phyloP scores from a whole-genome alignment of 2,888 invertebrate genomes.

The Icerya purchasi region DNA sequence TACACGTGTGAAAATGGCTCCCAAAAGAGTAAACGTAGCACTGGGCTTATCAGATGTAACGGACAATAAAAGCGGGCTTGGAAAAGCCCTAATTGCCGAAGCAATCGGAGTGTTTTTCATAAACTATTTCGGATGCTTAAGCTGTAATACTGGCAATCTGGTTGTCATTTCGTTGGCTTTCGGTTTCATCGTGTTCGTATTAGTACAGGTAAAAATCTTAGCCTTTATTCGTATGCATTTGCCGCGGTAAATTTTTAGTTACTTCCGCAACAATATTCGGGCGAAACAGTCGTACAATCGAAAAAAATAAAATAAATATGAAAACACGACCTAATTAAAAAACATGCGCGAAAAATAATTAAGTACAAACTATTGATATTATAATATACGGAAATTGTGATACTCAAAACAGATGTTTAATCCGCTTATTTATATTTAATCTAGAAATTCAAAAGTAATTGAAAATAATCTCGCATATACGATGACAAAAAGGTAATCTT shows the following conservation, averaged over 20 bases:
- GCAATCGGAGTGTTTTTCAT: conserved; percentile 67
- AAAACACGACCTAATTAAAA: too few relatives aligned
- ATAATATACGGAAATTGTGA: too few relatives aligned
- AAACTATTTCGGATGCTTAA: conserved; percentile 75
- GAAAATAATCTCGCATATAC: background rate
- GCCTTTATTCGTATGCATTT: too few relatives aligned
- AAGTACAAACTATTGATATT: too few relatives aligned
- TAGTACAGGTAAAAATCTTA: conserved; percentile 47
- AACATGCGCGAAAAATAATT: too few relatives aligned
- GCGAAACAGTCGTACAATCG: too few relatives aligned
- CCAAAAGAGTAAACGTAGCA: conserved; percentile 1
- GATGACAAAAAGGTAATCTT: background rate
- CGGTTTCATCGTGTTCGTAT: conserved; percentile 62
- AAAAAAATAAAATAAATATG: too few relatives aligned
- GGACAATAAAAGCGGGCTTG: conserved; percentile 28
- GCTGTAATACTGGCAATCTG: conserved; percentile 34
- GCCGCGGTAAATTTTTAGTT: too few relatives aligned
- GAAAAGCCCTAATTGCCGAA: conserved; percentile 66
- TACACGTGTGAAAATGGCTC: conserved; percentile 6
- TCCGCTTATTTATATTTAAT: too few relatives aligned
- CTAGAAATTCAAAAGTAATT: background rate
- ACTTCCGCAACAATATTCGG: too few relatives aligned
- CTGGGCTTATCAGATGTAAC: conserved; percentile 20
- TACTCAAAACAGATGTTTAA: too few relatives aligned
- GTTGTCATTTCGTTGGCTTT: conserved; percentile 63